phyloP scores from a whole-genome alignment of 2,113 vertebrate species.

The Parus major region DNA sequence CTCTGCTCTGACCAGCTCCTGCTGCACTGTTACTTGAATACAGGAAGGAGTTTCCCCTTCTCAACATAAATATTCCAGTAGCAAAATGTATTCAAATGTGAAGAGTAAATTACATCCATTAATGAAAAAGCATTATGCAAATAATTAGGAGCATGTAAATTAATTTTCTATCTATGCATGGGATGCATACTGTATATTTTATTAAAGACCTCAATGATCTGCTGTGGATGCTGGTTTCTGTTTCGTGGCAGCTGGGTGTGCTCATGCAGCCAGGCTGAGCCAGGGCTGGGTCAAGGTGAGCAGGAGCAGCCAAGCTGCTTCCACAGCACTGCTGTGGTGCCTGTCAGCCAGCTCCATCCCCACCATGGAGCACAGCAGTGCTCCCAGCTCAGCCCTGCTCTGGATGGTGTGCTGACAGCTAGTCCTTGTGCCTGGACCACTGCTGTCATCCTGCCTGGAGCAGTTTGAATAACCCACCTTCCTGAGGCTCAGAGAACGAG shows the following conservation, averaged over 20 bases:
- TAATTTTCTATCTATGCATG: conserved; percentile 74
- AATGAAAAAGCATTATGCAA: conserved; percentile 66
- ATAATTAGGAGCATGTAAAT: conserved; percentile 64
- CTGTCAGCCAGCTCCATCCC: not conserved
- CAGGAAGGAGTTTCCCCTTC: conserved; percentile 46
- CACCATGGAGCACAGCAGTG: not conserved
- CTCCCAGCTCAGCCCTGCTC: not conserved
- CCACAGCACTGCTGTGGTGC: not conserved
- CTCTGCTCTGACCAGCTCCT: not conserved
- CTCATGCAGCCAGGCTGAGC: not conserved
- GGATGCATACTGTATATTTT: conserved; percentile 71
- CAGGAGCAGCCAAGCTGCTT: not conserved
- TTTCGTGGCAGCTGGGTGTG: not conserved
- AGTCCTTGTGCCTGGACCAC: accelerated
- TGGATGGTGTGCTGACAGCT: not conserved
- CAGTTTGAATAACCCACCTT: not conserved
- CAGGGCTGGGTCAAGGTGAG: not conserved
- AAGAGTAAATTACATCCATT: conserved; percentile 33
- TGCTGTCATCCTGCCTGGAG: not conserved
- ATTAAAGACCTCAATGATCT: conserved; percentile 60
- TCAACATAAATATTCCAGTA: conserved; percentile 54
- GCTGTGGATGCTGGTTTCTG: not conserved
- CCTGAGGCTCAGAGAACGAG: accelerated
- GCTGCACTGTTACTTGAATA: conserved; percentile 60
- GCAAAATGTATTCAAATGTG: conserved; percentile 61